Conservation (phyloP, 2,113 vertebrate genomes). For the Furnarius figulus region DNA sequence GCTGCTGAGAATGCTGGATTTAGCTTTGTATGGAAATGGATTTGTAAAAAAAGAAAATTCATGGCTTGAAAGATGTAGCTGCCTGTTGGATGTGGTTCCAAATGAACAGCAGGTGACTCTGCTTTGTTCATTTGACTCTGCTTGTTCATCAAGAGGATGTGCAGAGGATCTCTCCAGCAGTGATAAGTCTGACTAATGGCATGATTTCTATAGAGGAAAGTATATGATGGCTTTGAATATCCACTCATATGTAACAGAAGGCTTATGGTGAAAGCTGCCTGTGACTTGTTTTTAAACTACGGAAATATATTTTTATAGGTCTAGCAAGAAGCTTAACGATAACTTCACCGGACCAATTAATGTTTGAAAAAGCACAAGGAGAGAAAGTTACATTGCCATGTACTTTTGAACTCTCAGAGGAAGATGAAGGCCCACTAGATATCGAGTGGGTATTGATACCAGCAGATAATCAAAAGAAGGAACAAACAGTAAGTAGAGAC, state of each 20-base stretch:
- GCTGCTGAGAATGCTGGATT: neutral
- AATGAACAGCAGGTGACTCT: neutral
- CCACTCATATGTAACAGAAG: neutral
- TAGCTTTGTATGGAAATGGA: neutral
- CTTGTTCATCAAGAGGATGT: no score
- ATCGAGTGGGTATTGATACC: conserved; percentile 80
- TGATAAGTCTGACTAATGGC: neutral
- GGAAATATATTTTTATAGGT: conserved; percentile 54
- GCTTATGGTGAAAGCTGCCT: neutral
- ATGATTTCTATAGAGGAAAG: neutral
- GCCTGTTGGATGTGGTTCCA: neutral
- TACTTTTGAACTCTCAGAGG: conserved; percentile 56
- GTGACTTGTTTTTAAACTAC: neutral
- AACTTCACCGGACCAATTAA: conserved; percentile 44
- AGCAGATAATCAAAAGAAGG: conserved; percentile 71
- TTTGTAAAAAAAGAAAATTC: neutral
- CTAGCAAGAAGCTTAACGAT: conserved; percentile 67
- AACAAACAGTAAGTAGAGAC: conserved; percentile 74
- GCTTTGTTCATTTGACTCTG: no score
- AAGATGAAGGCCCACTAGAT: conserved; percentile 72
- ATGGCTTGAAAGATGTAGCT: neutral
- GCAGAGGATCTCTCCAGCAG: accelerated
- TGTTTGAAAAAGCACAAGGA: conserved; percentile 77
- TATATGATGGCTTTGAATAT: neutral
- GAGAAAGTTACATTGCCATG: conserved; percentile 75